Conservation (phyloP, 1,140 invertebrate genomes). For the Acromyrmex heyeri region DNA sequence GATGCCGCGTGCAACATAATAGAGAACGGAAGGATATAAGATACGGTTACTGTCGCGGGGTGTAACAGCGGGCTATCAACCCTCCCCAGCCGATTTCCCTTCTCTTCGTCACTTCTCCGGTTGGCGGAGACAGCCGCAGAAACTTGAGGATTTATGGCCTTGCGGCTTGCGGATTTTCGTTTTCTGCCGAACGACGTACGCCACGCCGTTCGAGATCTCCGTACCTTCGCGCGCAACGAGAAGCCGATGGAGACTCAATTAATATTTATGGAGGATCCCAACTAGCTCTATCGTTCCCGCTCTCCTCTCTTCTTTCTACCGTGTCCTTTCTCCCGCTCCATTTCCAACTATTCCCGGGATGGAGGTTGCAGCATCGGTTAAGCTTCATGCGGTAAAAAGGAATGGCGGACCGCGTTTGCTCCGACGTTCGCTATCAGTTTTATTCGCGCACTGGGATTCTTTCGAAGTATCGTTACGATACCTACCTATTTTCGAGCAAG, state of each 20-base stretch:
- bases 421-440: conserved; percentile 66
- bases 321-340: conserved; percentile 17
- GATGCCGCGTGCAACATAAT: conserved; percentile 69
- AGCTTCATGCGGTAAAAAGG: conserved; percentile 59
- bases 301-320: no score
- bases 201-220: conserved; percentile 71
- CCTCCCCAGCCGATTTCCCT: conserved; percentile 34
- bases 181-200: conserved; percentile 70
- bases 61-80: conserved; percentile 56
- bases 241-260: conserved; percentile 75
- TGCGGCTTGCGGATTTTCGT: conserved; percentile 77
- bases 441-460: conserved; percentile 60
- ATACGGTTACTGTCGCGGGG: conserved; percentile 46
- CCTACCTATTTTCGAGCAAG: conserved; percentile 35
- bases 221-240: conserved; percentile 58
- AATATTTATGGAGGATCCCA: conserved; percentile 73
- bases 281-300: conserved; percentile 40
- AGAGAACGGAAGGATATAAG: conserved; percentile 74
- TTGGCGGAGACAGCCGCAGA: conserved; percentile 77
- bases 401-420: conserved; percentile 46
- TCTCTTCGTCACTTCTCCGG: conserved; percentile 69
- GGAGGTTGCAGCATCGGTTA: conserved; percentile 56
- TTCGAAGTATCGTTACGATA: conserved; percentile 63
- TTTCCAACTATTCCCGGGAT: conserved; percentile 51
- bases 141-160: conserved; percentile 78